Evolutionary conservation across 1,140 invertebrate genomes (phyloP), one percentile per base, ranked within the genome.

Genomic region (Leptestheria dahalacensis): DNA sequence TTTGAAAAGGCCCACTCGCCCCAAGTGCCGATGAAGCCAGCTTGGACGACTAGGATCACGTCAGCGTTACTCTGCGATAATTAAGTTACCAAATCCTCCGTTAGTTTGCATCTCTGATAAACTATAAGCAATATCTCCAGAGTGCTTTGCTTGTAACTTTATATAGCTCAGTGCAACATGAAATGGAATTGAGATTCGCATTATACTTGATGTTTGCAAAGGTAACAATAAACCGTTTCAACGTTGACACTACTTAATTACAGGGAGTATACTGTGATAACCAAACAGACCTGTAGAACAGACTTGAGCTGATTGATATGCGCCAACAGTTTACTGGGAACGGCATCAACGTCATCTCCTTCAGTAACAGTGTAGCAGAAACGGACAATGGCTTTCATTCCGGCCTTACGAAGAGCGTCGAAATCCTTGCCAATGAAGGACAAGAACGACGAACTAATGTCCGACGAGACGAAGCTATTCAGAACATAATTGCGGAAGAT

Each of bases 1-100:
- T 60, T 52, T 0, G 59, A 53, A 41, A 53, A 60, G 25, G 15
- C 25, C 59, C 59, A 60, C 48, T 60, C 59, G n/a, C 59, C 59
- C 18, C 25, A 60, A 9, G 48, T 60, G 23, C 59, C 59, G 26
- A 60, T 57, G 59, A 60, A 57, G 12, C 59, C 59, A 18, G 26
- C 59, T 29, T 60, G 59, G n/a, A 60, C 49, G 4, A 49, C 48
- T 2, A 25, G 24, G 6, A 60, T 60, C 15, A 47, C 46, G 20
- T 52, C 50, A n/a, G n/a, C n/a, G n/a, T n/a, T n/a, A n/a, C n/a
- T n/a, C n/a, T n/a, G n/a, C n/a, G n/a, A n/a, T n/a, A n/a, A n/a
- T n/a, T n/a, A n/a, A n/a, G n/a, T n/a, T n/a, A n/a, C n/a, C n/a
- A n/a, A n/a, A n/a, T n/a, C n/a, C n/a, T n/a, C n/a, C n/a, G n/a